Evolutionary conservation across 1,140 invertebrate genomes (phyloP).

Genomic region (Alviniconcha marisindica): DNA sequence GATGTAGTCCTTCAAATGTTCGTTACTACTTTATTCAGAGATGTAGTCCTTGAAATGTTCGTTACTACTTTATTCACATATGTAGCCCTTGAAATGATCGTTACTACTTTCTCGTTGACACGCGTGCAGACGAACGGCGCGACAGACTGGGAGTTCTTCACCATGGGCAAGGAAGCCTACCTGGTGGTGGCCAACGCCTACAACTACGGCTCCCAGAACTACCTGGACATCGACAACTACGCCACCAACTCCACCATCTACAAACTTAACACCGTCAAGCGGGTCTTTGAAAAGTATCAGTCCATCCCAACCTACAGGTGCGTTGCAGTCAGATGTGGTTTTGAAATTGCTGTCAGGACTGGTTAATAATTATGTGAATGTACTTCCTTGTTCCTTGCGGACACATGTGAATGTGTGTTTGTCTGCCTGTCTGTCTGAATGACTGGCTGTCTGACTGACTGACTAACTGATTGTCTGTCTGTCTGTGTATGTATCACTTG

Average conservation of each 20-base stretch:
- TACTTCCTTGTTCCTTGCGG: too few relatives aligned
- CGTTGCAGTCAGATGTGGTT: not conserved
- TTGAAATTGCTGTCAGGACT: too few relatives aligned
- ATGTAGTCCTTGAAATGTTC: too few relatives aligned
- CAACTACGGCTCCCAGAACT: slow-evolving; percentile 72
- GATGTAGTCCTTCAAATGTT: too few relatives aligned
- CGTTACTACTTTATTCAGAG: too few relatives aligned
- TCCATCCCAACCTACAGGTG: slow-evolving; percentile 70
- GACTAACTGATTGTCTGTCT: too few relatives aligned
- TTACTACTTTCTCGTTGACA: not conserved
- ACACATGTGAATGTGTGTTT: too few relatives aligned
- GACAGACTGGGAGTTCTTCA: slow-evolving; percentile 73
- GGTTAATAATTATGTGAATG: too few relatives aligned
- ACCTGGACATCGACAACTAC: slow-evolving; percentile 63
- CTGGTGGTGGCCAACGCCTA: slow-evolving; percentile 73
- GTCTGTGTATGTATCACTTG: too few relatives aligned
- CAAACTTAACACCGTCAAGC: slow-evolving; percentile 61
- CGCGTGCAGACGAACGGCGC: slow-evolving; percentile 69
- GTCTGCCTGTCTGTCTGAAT: too few relatives aligned
- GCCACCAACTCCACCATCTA: slow-evolving; percentile 72
- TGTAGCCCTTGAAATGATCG: not conserved
- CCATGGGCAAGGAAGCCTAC: slow-evolving; percentile 60
- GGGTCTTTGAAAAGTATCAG: slow-evolving; percentile 69
- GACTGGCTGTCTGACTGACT: too few relatives aligned
- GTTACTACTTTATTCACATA: not conserved